A percentile compares a stretch with the other conserved stretches of the same genome.
Conservation (phyloP, 1,140 invertebrate genomes). For the Trichonephila inaurata region DNA sequence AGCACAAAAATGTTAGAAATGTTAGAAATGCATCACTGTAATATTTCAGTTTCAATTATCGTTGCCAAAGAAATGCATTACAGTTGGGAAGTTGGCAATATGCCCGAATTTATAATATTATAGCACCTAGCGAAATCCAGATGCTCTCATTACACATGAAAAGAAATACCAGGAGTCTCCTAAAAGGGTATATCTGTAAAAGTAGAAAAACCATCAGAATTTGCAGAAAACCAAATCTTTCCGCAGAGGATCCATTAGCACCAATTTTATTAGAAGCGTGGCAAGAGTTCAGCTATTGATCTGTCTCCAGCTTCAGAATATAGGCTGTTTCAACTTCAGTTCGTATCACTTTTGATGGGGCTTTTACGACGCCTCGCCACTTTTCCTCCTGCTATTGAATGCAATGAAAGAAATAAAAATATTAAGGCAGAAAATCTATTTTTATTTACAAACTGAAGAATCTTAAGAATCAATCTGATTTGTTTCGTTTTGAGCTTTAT, state of each 20-base stretch:
- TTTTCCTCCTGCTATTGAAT: neutral
- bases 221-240: conserved; percentile 16
- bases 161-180: neutral
- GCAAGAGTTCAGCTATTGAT: conserved; percentile 31
- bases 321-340: conserved; percentile 22
- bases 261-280: conserved; percentile 27
- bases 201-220: conserved; percentile 1
- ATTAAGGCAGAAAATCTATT: neutral
- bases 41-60: neutral
- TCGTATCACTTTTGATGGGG: conserved; percentile 20
- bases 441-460: neutral
- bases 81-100: neutral
- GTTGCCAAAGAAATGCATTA: neutral
- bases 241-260: conserved; percentile 18
- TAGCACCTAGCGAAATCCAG: too few species aligned
- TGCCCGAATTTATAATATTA: neutral
- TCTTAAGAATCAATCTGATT: neutral
- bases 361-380: neutral
- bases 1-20: neutral
- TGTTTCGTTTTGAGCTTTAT: neutral
- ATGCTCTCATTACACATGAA: neutral
- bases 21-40: neutral
- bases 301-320: neutral
- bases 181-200: neutral
- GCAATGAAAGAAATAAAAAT: neutral